Evolutionary conservation across 1,140 invertebrate genomes (phyloP), one percentile per base, ranked within the genome.

Genomic region (Microplitis demolitor): DNA sequence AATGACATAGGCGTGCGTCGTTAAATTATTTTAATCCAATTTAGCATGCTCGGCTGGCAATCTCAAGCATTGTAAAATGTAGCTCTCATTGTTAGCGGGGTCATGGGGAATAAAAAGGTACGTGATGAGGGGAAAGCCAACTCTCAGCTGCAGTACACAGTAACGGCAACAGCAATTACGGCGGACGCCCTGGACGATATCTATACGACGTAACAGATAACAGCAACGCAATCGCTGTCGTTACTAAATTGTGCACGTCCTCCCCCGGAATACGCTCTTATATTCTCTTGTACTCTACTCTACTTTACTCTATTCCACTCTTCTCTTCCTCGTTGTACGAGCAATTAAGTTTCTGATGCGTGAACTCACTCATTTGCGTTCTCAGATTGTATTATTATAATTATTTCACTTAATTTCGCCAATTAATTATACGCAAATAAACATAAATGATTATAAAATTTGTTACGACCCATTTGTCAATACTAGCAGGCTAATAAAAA

Each of bases 161-260:
- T 35, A 50, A 45, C 24, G n/a, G 61, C 45, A 33, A 60, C 24
- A 67, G 39, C 45, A 67, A 67, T 67, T 67, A 67, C 66, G 6
- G 5, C 3, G 50, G 50, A 14, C 62, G 37, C 34, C 14, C 34
- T 50, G 50, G 50, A 34, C 13, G 50, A 35, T 67, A 67, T 67
- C 66, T 67, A 67, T 45, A 45, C 66, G 66, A 67, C 66, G n/a
- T 67, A 67, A 67, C 66, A 67, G 66, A 67, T 67, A 54, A 67
- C 66, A 67, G 50, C 9, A 69, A 69, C 50, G 61, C 39, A 50
- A 63, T 11, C 63, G 71, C 53, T 66, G 72, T 71, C 58, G 64
- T 69, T 60, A 70, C 53, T 71, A 69, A 73, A 71, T 76, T 73
- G 56, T 31, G 64, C 70, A 73, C 74, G 71, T 71, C 34, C 66